These are phyloP conservation scores for Chinchilla lanigera DNA, from an alignment of 2,113 vertebrate genomes.

Conservation along the genomic window DNA sequence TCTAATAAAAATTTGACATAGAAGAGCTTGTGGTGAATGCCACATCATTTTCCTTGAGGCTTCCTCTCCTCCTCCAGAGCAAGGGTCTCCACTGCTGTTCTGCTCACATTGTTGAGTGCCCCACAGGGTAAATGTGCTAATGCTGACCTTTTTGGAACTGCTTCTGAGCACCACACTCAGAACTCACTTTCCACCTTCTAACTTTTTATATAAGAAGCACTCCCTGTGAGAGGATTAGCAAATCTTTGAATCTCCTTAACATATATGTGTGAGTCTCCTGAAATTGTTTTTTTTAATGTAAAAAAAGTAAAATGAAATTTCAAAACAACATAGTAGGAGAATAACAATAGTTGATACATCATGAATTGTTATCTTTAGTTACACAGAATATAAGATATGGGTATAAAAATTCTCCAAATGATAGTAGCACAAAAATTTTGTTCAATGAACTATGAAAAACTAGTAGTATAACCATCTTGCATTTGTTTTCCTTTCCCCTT, in stretches of 20 bases:
- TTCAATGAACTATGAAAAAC: no score
- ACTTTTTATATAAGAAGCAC: background rate
- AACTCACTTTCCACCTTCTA: background rate
- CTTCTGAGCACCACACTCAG: background rate
- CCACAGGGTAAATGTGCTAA: background rate
- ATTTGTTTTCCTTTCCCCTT: no score
- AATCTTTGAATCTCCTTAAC: background rate
- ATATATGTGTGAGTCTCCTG: background rate
- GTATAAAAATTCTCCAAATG: no score
- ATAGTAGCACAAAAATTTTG: no score
- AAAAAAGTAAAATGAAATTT: no score
- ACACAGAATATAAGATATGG: no score
- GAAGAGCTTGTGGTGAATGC: background rate
- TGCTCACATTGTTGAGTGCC: background rate
- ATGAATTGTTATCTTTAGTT: no score
- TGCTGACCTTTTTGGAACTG: background rate
- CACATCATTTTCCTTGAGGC: background rate
- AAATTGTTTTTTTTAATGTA: no score
- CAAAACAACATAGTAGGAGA: no score
- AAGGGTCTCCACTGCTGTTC: background rate
- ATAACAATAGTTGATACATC: no score
- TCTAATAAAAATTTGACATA: constrained; percentile 29
- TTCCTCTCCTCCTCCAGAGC: background rate
- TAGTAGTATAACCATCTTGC: no score
- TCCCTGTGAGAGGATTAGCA: background rate